These are phyloP conservation scores for Saturnia pavonia DNA, from an alignment of 2,888 invertebrate genomes.

Conservation along the genomic window DNA sequence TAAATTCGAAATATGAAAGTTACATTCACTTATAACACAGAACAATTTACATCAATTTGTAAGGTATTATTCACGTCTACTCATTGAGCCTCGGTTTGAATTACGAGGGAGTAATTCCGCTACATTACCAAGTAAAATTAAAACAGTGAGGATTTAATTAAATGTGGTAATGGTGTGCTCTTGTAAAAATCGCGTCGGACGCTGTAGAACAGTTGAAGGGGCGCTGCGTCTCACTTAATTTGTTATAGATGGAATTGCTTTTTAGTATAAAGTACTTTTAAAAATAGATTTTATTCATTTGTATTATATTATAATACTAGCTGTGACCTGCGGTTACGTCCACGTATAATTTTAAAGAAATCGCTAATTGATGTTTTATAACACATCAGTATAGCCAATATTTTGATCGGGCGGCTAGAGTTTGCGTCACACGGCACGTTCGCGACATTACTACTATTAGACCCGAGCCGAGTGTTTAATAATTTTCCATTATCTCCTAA, in stretches of 20 bases:
- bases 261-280: constrained; percentile 37
- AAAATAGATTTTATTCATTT: constrained; percentile 1
- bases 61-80: constrained; percentile 42
- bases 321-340: no score
- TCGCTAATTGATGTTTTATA: no score
- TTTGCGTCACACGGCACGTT: no score
- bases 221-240: constrained; percentile 59
- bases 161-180: constrained; percentile 74
- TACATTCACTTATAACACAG: constrained; percentile 17
- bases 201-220: constrained; percentile 39
- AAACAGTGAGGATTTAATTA: constrained; percentile 77
- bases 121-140: constrained; percentile 70
- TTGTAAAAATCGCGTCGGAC: constrained; percentile 64
- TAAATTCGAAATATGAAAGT: not conserved
- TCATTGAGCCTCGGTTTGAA: constrained; percentile 43
- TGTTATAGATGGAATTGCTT: constrained; percentile 54
- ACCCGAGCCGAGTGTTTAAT: no score
- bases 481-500: no score
- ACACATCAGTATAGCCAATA: no score
- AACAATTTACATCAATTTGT: constrained; percentile 35
- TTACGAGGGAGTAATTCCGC: constrained; percentile 58
- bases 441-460: no score
- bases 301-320: no score
- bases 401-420: no score
- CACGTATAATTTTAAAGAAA: no score